Percentiles rank a stretch among this genome's conserved stretches.
These are phyloP conservation scores for Argopecten irradians DNA, from an alignment of 1,140 invertebrate species.

Conservation along the genomic window DNA sequence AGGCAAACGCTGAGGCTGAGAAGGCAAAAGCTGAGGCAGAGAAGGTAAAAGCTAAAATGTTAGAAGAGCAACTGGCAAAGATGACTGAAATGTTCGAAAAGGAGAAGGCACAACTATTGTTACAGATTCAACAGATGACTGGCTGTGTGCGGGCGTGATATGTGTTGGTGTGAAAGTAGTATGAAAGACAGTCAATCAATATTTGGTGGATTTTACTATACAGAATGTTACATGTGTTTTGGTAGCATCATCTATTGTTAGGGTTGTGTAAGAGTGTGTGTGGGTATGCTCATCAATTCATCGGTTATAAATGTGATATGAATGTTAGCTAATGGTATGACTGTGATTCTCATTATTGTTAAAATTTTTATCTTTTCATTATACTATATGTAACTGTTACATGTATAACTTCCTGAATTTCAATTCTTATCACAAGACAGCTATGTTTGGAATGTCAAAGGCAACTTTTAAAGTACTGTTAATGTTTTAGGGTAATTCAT, in stretches of 20 bases:
- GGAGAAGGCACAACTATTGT: background rate
- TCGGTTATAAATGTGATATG: conserved; percentile 3
- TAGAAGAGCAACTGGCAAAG: background rate
- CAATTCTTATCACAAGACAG: background rate
- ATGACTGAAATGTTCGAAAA: background rate
- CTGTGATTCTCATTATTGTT: conserved; percentile 22
- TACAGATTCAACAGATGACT: background rate
- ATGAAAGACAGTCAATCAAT: background rate
- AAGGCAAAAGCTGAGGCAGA: background rate
- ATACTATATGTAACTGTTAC: too few relatives aligned
- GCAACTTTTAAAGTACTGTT: too few relatives aligned
- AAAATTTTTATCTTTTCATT: background rate
- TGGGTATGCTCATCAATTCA: background rate
- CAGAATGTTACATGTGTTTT: background rate
- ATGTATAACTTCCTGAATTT: background rate
- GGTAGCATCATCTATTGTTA: background rate
- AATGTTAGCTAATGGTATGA: background rate
- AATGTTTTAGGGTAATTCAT: too few relatives aligned
- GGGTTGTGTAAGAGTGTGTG: background rate
- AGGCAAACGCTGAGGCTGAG: background rate
- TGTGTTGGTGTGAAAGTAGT: background rate
- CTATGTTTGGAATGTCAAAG: too few relatives aligned
- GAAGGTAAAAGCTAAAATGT: background rate
- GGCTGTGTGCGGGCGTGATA: background rate
- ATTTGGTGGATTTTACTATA: background rate